Base-by-base conservation (phyloP, 2,888 invertebrate species). In the Anoplius nigerrimus region DNA sequence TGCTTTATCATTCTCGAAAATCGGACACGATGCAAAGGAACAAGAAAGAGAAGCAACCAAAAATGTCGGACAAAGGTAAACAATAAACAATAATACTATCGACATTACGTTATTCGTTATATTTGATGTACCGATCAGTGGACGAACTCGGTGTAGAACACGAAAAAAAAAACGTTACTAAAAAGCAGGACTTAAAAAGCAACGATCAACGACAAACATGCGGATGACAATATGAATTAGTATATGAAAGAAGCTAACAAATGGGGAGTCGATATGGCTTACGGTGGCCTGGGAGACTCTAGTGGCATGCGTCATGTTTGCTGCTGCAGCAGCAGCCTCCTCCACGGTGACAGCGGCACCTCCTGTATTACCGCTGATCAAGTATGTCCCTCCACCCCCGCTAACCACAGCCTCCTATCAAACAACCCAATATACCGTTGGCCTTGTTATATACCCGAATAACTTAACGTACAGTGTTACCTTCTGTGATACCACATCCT, bases 281-380 rank as follows among this genome's bases (percentile, higher is more conserved):
- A 96, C 98, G 90, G 98, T 98, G 89, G 97, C 97, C 88, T 96
- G 95, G 87, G 95, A 95, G 87, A 95, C 95, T 89, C 94, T 92
- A 88, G 94, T 95, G 84, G 95, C 95, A 89, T 95, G 95, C 82
- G 94, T 93, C 85, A 94, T 90, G 82, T 91, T 90, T 76, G 82
- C 89, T 89, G 90, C 87, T 82, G 90, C 89, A 66, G 91, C 90
- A 82, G 92, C 91, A 79, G 92, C 91, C 75, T 91, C 89, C 80
- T 89, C 89, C 83, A 86, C 87, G 84, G 85, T 86, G 79, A 86
- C 87, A 81, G 86, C 84, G 78, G 85, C 81, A 76, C 86, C 84
- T 82, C 86, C 87, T 78, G 87, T 84, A 84, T 90, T 88, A 91
- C 91, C 82, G 90, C 90, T 84, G 91, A 89, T 87, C 88, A 89